phyloP scores from a whole-genome alignment of 2,888 invertebrate species.

The Eupithecia exiguata region DNA sequence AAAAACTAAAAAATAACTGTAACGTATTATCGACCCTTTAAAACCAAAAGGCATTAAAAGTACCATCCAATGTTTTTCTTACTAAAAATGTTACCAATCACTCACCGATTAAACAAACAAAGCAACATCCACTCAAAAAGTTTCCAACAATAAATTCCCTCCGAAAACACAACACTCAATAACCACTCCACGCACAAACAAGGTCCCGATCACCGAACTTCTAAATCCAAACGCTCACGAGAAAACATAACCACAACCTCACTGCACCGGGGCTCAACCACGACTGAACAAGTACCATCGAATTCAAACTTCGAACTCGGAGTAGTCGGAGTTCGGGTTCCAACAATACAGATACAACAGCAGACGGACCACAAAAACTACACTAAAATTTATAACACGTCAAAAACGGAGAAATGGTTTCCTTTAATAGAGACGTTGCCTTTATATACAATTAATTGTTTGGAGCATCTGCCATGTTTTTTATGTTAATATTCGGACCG shows the following conservation, averaged over 20 bases:
- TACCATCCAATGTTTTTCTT: not conserved
- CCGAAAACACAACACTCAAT: constrained; percentile 25
- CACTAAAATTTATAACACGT: constrained; percentile 81
- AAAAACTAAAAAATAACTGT: not conserved
- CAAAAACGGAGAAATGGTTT: constrained; percentile 81
- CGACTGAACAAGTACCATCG: constrained; percentile 23
- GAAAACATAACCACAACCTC: constrained; percentile 29
- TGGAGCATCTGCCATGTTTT: constrained; percentile 76
- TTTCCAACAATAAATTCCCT: constrained; percentile 21
- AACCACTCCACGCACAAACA: constrained; percentile 28
- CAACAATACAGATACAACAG: constrained; percentile 46
- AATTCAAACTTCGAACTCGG: constrained; percentile 5
- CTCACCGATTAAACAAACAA: constrained; percentile 27
- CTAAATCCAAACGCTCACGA: constrained; percentile 12
- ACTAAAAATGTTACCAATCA: constrained; percentile 16
- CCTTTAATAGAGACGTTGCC: constrained; percentile 80
- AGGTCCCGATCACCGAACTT: constrained; percentile 34
- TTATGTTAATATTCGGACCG: constrained; percentile 58
- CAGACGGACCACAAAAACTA: constrained; percentile 59
- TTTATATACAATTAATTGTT: constrained; percentile 80
- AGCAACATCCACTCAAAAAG: constrained; percentile 28
- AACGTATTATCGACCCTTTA: not conserved
- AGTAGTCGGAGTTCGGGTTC: constrained; percentile 2
- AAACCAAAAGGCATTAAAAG: not conserved
- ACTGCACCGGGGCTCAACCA: constrained; percentile 28